These are phyloP conservation scores for Melinopterus prodromus DNA, from an alignment of 2,888 invertebrate species.

Conservation along the genomic window DNA sequence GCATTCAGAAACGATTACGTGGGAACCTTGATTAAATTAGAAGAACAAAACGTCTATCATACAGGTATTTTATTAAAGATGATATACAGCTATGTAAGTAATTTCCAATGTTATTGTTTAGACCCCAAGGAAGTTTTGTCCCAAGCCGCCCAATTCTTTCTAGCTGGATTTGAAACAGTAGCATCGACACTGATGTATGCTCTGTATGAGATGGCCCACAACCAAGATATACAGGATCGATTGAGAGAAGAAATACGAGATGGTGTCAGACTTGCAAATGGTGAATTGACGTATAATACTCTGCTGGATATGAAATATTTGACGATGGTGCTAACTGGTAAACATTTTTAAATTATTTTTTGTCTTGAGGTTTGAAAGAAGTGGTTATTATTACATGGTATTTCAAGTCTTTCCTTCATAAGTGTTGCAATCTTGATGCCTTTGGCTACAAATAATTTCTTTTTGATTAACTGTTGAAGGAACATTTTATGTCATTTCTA, in stretches of 20 bases:
- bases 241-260: constrained; percentile 27
- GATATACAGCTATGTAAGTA: not conserved
- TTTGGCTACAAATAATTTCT: too few species aligned
- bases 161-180: constrained; percentile 31
- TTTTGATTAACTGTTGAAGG: too few species aligned
- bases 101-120: constrained; percentile 16
- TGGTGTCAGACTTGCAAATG: constrained; percentile 8
- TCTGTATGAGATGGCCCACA: constrained; percentile 31
- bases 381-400: not conserved
- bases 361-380: not conserved
- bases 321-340: constrained; percentile 32
- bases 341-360: not conserved
- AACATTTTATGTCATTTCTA: too few species aligned
- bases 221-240: constrained; percentile 31
- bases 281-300: constrained; percentile 29
- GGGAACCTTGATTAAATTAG: constrained; percentile 14
- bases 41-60: constrained; percentile 12
- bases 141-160: constrained; percentile 28
- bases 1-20: constrained; percentile 61
- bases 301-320: constrained; percentile 32
- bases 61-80: not conserved
- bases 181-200: constrained; percentile 24
- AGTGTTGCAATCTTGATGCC: too few species aligned
- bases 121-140: constrained; percentile 21
- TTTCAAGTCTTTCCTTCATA: too few species aligned